Evolutionary conservation across 2,888 invertebrate genomes (phyloP).

Genomic region (Piscicola geometra): DNA sequence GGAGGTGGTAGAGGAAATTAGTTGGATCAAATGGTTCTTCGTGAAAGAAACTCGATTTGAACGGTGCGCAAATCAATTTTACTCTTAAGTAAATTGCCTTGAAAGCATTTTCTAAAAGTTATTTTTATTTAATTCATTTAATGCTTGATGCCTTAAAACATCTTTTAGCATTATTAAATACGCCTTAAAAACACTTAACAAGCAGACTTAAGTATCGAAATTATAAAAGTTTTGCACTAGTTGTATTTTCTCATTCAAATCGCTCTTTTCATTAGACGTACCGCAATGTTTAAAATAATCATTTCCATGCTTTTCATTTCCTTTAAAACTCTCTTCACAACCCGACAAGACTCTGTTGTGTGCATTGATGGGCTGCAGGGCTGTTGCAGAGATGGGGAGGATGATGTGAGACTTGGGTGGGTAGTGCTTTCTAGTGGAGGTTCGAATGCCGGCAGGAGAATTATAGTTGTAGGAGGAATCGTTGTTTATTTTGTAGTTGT

Average conservation of each 20-base stretch:
- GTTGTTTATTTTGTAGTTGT: background rate
- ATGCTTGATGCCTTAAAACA: too few species aligned
- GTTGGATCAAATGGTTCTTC: background rate
- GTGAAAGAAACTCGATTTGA: background rate
- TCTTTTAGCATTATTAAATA: too few species aligned
- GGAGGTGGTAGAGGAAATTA: background rate
- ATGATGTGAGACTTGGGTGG: background rate
- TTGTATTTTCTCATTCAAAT: background rate
- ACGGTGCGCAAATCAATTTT: background rate
- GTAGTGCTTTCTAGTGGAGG: background rate
- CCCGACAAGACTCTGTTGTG: too few species aligned
- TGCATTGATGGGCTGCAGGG: too few species aligned
- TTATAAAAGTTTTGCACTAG: slow-evolving; percentile 6
- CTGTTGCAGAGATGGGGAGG: background rate
- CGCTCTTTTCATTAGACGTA: background rate
- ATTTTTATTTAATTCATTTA: background rate
- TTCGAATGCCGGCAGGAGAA: background rate
- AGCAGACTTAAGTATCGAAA: background rate
- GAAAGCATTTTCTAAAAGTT: background rate
- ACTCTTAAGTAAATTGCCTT: background rate
- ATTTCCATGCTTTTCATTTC: too few species aligned
- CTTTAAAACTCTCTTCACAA: too few species aligned
- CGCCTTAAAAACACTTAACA: background rate
- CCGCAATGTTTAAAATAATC: background rate
- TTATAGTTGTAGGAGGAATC: background rate